A percentile compares a stretch with the other conserved stretches of the same genome.
These are phyloP conservation scores for Prolemur simus DNA, from an alignment of 2,113 vertebrate species.

Conservation along the genomic window DNA sequence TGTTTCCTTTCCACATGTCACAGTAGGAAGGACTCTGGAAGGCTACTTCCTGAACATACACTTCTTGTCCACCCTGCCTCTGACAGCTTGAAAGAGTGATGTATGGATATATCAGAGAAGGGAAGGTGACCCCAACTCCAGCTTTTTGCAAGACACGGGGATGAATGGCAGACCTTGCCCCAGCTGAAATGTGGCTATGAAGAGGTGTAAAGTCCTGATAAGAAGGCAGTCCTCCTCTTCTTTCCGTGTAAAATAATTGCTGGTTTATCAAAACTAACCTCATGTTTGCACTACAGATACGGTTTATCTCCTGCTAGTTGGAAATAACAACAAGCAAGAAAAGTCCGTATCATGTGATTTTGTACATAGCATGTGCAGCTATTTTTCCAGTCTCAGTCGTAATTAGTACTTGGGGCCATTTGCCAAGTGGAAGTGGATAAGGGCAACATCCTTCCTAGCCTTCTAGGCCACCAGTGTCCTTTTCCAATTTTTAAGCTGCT, in stretches of 20 bases:
- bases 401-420: constrained; percentile 80
- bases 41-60: constrained; percentile 88
- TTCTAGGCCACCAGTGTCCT: constrained; percentile 79
- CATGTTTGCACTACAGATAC: constrained; percentile 77
- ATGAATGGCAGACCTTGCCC: constrained; percentile 80
- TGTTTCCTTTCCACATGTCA: constrained; percentile 86
- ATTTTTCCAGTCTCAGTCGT: constrained; percentile 77
- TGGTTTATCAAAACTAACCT: constrained; percentile 81
- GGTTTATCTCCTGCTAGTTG: constrained; percentile 81
- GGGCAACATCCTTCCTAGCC: constrained; percentile 77
- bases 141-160: constrained; percentile 80
- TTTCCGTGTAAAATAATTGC: constrained; percentile 79
- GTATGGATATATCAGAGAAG: constrained; percentile 76
- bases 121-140: constrained; percentile 83
- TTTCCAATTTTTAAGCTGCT: constrained; percentile 83
- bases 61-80: constrained; percentile 84
- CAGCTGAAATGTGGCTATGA: constrained; percentile 58
- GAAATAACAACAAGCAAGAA: constrained; percentile 80
- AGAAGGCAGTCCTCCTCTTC: constrained; percentile 78
- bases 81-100: constrained; percentile 90
- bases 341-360: constrained; percentile 71
- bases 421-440: constrained; percentile 78
- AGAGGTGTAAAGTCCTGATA: constrained; percentile 85
- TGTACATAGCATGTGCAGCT: constrained; percentile 48
- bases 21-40: constrained; percentile 84